Evolutionary conservation across 2,888 invertebrate genomes (phyloP).

Genomic region (Epirrhoe alternata): DNA sequence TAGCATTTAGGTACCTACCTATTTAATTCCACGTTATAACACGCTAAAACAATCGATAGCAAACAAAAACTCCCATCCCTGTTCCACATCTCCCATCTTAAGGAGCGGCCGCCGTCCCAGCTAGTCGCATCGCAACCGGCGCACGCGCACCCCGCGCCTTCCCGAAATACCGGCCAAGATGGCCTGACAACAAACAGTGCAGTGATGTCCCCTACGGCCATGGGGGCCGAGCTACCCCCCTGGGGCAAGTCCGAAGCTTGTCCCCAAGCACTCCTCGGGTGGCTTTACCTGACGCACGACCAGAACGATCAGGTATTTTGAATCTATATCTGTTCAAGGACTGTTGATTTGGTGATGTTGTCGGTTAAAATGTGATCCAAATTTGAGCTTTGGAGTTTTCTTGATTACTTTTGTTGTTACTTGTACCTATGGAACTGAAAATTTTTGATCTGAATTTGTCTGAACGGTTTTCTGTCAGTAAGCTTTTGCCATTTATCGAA

Average conservation of each 20-base stretch:
- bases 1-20: background rate
- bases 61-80: constrained; percentile 53
- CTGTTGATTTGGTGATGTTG: constrained; percentile 30
- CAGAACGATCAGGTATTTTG: constrained; percentile 76
- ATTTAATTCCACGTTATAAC: background rate
- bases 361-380: constrained; percentile 5
- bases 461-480: too few species aligned
- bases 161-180: constrained; percentile 64
- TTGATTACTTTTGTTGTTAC: too few species aligned
- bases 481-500: too few species aligned
- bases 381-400: background rate
- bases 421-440: too few species aligned
- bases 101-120: constrained; percentile 62
- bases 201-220: constrained; percentile 77
- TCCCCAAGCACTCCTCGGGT: constrained; percentile 74
- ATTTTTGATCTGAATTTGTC: too few species aligned
- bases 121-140: constrained; percentile 73
- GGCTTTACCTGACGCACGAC: constrained; percentile 76
- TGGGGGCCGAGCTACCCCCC: constrained; percentile 74
- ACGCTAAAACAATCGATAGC: constrained; percentile 22
- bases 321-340: constrained; percentile 44
- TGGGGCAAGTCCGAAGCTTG: constrained; percentile 76
- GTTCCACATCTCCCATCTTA: constrained; percentile 72
- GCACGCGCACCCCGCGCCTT: constrained; percentile 75
- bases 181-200: constrained; percentile 51